Evolutionary conservation across 1,140 invertebrate genomes (phyloP), one percentile per base, ranked within the genome.

Genomic region (Centruroides sculpturatus): DNA sequence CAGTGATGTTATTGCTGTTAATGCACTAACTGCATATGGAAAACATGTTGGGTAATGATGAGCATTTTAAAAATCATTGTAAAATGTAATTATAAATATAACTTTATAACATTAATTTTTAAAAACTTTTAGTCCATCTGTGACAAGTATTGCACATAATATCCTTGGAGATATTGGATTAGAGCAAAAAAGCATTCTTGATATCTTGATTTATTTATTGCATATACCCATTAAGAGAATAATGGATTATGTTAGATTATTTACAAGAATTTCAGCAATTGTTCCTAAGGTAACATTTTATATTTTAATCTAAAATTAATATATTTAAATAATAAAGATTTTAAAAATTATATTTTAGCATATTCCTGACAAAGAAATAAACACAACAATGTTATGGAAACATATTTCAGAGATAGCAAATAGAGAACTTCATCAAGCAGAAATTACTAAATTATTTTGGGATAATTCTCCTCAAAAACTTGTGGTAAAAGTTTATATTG

Each of bases 391-490:
- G 23, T 6, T 13, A 9, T 72, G 72, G 71, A 66, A 69, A 57
- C 65, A 82, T 80, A 67, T 85, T 81, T 80, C 81, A 81, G 65
- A 73, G 71, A 62, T 75, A 82, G 62, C 80, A 76, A 60, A 79
- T 80, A 57, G 77, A 79, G 67, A 83, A 81, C 69, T 80, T 81
- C 63, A 79, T 59, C 80, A 84, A 69, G 86, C 87, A 0, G 83
- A 86, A 61, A 66, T 71, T 23, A 91, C 87, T 0, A 82, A 81
- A 70, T 66, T 75, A 36, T 89, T 89, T 78, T 91, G 87, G 87
- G 82, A 86, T 67, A 81, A 74, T 59, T 65, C 67, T 48, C 75
- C 80, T 48, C 81, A 82, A 0, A 84, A 84, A 72, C 69, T 78
- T 10, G 48, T 57, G 55, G 72, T 83, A 5, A 55, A 23, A 23